Percentiles rank a stretch among this genome's conserved stretches.
Evolutionary conservation across 2,888 invertebrate species (phyloP).

Genomic region (Eledona agricola): DNA sequence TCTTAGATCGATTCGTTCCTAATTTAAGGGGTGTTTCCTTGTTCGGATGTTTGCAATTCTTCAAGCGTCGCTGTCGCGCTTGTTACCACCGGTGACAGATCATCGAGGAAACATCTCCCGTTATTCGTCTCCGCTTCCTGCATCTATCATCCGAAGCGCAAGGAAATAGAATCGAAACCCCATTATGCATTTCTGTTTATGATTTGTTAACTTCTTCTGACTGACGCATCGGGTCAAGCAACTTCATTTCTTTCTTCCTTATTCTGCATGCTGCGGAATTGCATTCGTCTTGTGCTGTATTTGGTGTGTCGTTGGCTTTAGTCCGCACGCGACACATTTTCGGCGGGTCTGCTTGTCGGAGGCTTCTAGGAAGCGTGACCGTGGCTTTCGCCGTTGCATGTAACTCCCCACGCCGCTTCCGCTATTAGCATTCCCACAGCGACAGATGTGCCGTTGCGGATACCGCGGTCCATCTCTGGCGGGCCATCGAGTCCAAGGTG

Average conservation of each 20-base stretch:
- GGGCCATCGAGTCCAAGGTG: slow-evolving; percentile 10
- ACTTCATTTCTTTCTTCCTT: slow-evolving; percentile 6
- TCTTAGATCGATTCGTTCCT: slow-evolving; percentile 8
- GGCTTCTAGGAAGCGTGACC: slow-evolving; percentile 40
- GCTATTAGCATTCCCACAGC: slow-evolving; percentile 57
- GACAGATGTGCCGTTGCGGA: slow-evolving; percentile 53
- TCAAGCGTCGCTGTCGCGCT: slow-evolving; percentile 26
- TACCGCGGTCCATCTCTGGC: slow-evolving; percentile 22
- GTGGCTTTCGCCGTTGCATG: slow-evolving; percentile 39
- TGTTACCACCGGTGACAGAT: slow-evolving; percentile 21
- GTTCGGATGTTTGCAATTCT: slow-evolving; percentile 21
- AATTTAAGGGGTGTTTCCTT: no score
- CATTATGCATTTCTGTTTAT: no score
- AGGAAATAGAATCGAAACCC: no score
- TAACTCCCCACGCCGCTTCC: slow-evolving; percentile 53
- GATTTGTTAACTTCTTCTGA: no score
- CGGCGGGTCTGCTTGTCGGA: slow-evolving; percentile 39
- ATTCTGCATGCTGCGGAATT: slow-evolving; percentile 5
- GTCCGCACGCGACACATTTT: slow-evolving; percentile 35
- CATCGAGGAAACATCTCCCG: no score
- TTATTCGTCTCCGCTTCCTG: no score
- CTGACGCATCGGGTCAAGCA: no score
- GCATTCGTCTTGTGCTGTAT: no score
- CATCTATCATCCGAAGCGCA: no score
- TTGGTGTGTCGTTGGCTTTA: no score